A percentile compares a stretch with the other conserved stretches of the same genome.
Conservation (phyloP, 2,797 vertebrate species). For the Novumbra hubbsi region DNA sequence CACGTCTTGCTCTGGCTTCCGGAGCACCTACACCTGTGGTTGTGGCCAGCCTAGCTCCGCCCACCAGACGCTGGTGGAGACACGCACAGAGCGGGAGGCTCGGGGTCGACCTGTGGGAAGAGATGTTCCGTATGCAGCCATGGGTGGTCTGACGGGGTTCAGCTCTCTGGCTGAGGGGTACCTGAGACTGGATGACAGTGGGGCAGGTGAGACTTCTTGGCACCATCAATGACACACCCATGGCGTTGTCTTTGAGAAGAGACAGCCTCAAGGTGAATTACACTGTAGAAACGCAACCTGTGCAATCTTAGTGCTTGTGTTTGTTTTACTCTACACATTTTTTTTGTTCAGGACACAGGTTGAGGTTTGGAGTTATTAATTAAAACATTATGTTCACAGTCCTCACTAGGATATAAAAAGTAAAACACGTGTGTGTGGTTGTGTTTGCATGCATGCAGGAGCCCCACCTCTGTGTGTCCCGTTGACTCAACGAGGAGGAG, state of each 20-base stretch:
- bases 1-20: slow-evolving; percentile 81
- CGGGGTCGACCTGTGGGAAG: slow-evolving; percentile 79
- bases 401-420: too few relatives aligned
- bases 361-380: too few relatives aligned
- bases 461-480: neutral
- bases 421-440: neutral
- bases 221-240: neutral
- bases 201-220: slow-evolving; percentile 65
- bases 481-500: neutral
- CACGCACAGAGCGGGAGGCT: slow-evolving; percentile 77
- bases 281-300: neutral
- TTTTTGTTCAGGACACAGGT: too few relatives aligned
- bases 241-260: neutral
- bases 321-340: too few relatives aligned
- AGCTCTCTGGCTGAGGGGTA: slow-evolving; percentile 87
- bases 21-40: slow-evolving; percentile 81
- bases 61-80: slow-evolving; percentile 86
- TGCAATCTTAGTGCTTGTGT: neutral
- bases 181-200: slow-evolving; percentile 76
- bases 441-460: slow-evolving; percentile 21
- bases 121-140: slow-evolving; percentile 84
- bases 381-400: too few relatives aligned
- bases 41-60: slow-evolving; percentile 81
- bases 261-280: neutral
- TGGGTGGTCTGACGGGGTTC: slow-evolving; percentile 91